Evolutionary conservation across 2,113 vertebrate genomes (phyloP).

Genomic region (Megaleporinus macrocephalus): DNA sequence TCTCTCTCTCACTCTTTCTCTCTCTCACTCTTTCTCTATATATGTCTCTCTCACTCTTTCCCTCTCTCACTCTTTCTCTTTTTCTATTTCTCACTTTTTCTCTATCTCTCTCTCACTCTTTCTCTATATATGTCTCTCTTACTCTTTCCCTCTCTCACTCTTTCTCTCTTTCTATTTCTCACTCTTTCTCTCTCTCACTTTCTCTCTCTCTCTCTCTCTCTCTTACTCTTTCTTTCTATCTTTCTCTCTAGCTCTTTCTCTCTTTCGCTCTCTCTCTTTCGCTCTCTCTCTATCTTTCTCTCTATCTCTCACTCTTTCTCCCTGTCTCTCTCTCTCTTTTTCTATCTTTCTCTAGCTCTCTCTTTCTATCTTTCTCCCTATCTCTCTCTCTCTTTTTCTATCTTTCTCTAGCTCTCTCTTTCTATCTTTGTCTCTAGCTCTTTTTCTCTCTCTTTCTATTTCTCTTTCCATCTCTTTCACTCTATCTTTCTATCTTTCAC

Average conservation of each 20-base stretch:
- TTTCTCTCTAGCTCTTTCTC: too few relatives aligned
- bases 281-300: neutral
- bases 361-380: neutral
- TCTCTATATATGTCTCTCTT: too few relatives aligned
- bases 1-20: neutral
- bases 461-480: neutral
- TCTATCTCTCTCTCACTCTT: neutral
- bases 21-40: neutral
- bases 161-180: neutral
- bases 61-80: neutral
- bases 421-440: neutral
- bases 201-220: neutral
- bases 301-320: neutral
- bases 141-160: neutral
- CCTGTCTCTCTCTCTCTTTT: neutral
- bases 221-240: too few relatives aligned
- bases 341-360: neutral
- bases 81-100: too few relatives aligned
- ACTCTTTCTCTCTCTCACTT: too few relatives aligned
- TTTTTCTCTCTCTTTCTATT: neutral
- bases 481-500: neutral
- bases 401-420: neutral
- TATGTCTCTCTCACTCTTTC: neutral
- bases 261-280: neutral
- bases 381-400: neutral